Percentiles rank a stretch among this genome's conserved stretches.
These are phyloP conservation scores for Siderastrea radians DNA, from an alignment of 92 coral and sea anemone genomes.

Conservation along the genomic window DNA sequence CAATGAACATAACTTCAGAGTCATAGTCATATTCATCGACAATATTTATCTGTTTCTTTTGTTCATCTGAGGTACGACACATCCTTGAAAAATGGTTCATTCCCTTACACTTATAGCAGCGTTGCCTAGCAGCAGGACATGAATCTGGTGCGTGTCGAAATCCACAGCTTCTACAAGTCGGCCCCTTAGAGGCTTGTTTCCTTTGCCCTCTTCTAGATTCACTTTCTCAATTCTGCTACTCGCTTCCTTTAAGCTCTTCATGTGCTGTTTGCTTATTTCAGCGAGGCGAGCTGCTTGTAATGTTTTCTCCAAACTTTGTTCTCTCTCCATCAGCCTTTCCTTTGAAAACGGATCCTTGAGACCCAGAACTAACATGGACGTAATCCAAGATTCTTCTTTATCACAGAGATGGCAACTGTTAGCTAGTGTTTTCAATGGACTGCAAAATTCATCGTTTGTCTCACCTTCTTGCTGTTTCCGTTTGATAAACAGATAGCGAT, in stretches of 20 bases:
- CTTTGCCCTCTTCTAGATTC: neutral
- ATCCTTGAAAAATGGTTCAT: slow-evolving; percentile 44
- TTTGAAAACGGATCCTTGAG: slow-evolving; percentile 30
- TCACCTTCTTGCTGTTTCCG: slow-evolving; percentile 57
- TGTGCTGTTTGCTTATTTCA: slow-evolving; percentile 47
- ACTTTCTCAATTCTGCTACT: neutral
- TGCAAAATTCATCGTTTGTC: slow-evolving; percentile 35
- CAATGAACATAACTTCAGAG: slow-evolving; percentile 46
- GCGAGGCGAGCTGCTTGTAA: slow-evolving; percentile 46
- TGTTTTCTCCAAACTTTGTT: slow-evolving; percentile 38
- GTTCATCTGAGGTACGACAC: slow-evolving; percentile 19
- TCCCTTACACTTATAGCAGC: slow-evolving; percentile 18
- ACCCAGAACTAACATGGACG: slow-evolving; percentile 51
- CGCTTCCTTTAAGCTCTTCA: slow-evolving; percentile 32
- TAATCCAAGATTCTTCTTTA: slow-evolving; percentile 47
- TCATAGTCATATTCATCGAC: slow-evolving; percentile 42
- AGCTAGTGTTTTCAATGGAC: slow-evolving; percentile 39
- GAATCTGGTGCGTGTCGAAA: slow-evolving; percentile 16
- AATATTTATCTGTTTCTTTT: slow-evolving; percentile 37
- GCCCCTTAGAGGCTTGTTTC: neutral
- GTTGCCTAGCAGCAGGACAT: slow-evolving; percentile 40
- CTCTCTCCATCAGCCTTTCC: slow-evolving; percentile 29
- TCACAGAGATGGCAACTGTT: slow-evolving; percentile 43
- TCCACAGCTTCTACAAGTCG: slow-evolving; percentile 30
- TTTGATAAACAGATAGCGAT: slow-evolving; percentile 45